phyloP scores from a whole-genome alignment of 2,888 invertebrate genomes.

The Pristionchus japonicus region DNA sequence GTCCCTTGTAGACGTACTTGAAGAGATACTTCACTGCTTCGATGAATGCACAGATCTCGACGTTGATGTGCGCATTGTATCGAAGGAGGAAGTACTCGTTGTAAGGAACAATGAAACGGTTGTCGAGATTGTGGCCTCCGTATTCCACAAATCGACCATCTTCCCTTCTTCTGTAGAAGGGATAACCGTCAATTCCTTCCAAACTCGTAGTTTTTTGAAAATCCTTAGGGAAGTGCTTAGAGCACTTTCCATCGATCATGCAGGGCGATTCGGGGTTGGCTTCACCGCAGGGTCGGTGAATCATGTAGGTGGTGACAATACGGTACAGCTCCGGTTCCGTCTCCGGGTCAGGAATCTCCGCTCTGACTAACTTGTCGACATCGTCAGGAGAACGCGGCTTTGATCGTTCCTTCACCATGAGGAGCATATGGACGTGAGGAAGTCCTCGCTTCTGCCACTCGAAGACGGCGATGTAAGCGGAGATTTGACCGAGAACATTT shows the following conservation, averaged over 20 bases:
- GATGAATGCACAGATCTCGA: conserved; percentile 70
- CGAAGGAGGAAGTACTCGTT: conserved; percentile 62
- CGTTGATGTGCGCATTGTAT: conserved; percentile 66
- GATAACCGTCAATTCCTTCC: conserved; percentile 74
- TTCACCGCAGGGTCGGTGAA: conserved; percentile 67
- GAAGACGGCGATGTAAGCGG: conserved; percentile 61
- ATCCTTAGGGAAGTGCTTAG: conserved; percentile 75
- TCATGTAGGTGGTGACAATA: conserved; percentile 58
- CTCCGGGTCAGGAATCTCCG: conserved; percentile 61
- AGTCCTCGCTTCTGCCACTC: conserved; percentile 75
- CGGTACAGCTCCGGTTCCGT: conserved; percentile 54
- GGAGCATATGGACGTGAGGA: conserved; percentile 68
- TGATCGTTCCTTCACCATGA: conserved; percentile 51
- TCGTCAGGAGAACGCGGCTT: conserved; percentile 49
- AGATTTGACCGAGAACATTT: conserved; percentile 58
- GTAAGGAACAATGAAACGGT: conserved; percentile 75
- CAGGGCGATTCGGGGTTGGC: conserved; percentile 72
- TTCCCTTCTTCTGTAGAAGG: conserved; percentile 71
- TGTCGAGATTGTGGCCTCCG: conserved; percentile 61
- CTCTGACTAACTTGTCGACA: conserved; percentile 50
- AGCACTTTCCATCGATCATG: conserved; percentile 75
- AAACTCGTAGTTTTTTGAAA: conserved; percentile 66
- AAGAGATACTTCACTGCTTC: conserved; percentile 56
- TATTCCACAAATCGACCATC: conserved; percentile 52
- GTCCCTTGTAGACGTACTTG: conserved; percentile 69